Conservation (phyloP, 1,140 invertebrate genomes). For the Harlomillsia oculata region DNA sequence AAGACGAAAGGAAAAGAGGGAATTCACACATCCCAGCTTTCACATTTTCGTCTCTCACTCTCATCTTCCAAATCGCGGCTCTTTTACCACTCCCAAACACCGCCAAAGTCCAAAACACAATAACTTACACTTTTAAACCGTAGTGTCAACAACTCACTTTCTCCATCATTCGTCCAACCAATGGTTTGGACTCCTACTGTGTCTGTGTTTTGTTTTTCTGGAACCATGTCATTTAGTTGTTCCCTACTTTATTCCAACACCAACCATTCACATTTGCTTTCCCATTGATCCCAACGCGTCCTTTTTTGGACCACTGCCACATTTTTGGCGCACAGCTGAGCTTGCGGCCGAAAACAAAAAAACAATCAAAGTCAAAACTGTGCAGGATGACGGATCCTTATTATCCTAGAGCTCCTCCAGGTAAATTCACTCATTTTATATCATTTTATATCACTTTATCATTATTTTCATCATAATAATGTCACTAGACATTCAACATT, state of each 20-base stretch:
- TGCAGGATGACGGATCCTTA: slow-evolving; percentile 29
- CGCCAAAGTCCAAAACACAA: slow-evolving; percentile 8
- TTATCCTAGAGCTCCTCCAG: slow-evolving; percentile 28
- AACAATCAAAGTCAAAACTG: not conserved
- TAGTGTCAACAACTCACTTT: not conserved
- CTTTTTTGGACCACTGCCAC: no score
- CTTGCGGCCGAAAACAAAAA: no score
- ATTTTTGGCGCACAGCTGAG: no score
- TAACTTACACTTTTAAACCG: not conserved
- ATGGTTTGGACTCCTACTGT: not conserved
- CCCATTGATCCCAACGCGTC: not conserved
- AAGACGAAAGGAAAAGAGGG: no score
- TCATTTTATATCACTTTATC: not conserved
- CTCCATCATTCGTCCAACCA: not conserved
- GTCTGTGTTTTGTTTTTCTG: slow-evolving; percentile 6
- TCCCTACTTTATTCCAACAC: no score
- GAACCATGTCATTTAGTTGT: no score
- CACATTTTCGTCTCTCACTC: no score
- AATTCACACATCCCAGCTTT: no score
- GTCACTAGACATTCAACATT: no score
- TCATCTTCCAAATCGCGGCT: no score
- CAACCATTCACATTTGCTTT: not conserved
- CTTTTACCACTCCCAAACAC: slow-evolving; percentile 13
- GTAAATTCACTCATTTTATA: slow-evolving; percentile 10
- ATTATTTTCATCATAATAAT: no score